Percentiles rank a stretch among this genome's conserved stretches.
phyloP scores from a whole-genome alignment of 1,140 invertebrate species.

The Zaprionus davidi region DNA sequence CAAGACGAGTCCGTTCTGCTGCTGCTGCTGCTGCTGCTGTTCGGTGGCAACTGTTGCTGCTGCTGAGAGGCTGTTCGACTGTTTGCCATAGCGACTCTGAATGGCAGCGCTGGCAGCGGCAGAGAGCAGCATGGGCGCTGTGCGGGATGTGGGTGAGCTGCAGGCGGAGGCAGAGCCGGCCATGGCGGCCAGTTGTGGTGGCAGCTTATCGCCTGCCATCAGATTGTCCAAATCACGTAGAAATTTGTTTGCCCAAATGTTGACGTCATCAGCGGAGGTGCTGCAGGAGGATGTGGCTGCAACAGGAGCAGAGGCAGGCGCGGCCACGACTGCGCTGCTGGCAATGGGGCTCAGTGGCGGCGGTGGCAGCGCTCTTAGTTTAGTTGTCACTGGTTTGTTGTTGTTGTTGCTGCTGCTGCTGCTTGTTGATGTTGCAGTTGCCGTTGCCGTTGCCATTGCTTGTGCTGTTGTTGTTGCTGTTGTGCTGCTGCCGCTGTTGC shows the following conservation, averaged over 20 bases:
- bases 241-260: conserved; percentile 83
- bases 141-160: conserved; percentile 70
- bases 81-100: conserved; percentile 72
- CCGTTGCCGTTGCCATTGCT: conserved; percentile 15
- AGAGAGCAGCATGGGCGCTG: conserved; percentile 73
- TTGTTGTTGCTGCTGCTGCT: conserved; percentile 23
- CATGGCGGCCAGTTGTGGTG: conserved; percentile 57
- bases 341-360: conserved; percentile 57
- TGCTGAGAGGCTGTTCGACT: conserved; percentile 25
- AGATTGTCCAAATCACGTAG: conserved; percentile 82
- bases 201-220: conserved; percentile 75
- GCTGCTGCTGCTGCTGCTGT: conserved; percentile 40
- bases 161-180: conserved; percentile 36
- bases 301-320: background rate
- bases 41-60: conserved; percentile 32
- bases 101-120: conserved; percentile 74
- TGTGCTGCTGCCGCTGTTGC: conserved; percentile 26
- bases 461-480: conserved; percentile 22
- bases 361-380: conserved; percentile 71
- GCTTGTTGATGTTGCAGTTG: conserved; percentile 14
- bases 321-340: background rate
- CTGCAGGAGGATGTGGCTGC: background rate
- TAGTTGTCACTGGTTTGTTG: conserved; percentile 68
- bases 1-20: conserved; percentile 74
- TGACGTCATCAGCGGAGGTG: conserved; percentile 67